A percentile compares a stretch with the other conserved stretches of the same genome.
phyloP scores from a whole-genome alignment of 2,797 vertebrate genomes.

The Sebastes itinus region DNA sequence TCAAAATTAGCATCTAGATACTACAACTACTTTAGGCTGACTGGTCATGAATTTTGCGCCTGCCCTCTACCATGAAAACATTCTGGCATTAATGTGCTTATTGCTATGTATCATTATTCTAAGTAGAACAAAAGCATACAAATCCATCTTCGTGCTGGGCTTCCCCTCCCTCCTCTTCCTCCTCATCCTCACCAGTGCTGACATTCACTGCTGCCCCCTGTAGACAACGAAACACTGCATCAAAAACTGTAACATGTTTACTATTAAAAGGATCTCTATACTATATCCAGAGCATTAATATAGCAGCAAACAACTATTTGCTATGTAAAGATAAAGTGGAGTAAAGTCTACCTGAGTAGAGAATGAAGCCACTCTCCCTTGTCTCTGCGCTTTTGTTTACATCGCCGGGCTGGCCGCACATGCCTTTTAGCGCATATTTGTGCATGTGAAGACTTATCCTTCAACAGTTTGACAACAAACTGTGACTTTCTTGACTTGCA shows the following conservation, averaged over 20 bases:
- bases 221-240: background rate
- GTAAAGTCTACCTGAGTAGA: no score
- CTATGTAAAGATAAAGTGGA: background rate
- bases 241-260: background rate
- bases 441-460: no score
- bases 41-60: no score
- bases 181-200: slow-evolving; percentile 32
- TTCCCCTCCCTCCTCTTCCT: slow-evolving; percentile 35
- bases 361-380: no score
- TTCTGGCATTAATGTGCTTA: background rate
- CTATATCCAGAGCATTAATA: background rate
- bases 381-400: no score
- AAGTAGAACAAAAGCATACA: slow-evolving; percentile 9
- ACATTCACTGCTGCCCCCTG: slow-evolving; percentile 42
- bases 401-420: no score
- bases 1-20: background rate
- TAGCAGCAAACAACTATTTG: background rate
- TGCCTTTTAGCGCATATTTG: no score
- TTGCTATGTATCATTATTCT: background rate
- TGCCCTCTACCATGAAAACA: background rate
- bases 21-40: background rate
- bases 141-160: slow-evolving; percentile 3
- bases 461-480: no score
- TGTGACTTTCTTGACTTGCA: no score
- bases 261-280: background rate